Conservation (phyloP, 2,113 vertebrate genomes). For the Alaudala cheleensis region DNA sequence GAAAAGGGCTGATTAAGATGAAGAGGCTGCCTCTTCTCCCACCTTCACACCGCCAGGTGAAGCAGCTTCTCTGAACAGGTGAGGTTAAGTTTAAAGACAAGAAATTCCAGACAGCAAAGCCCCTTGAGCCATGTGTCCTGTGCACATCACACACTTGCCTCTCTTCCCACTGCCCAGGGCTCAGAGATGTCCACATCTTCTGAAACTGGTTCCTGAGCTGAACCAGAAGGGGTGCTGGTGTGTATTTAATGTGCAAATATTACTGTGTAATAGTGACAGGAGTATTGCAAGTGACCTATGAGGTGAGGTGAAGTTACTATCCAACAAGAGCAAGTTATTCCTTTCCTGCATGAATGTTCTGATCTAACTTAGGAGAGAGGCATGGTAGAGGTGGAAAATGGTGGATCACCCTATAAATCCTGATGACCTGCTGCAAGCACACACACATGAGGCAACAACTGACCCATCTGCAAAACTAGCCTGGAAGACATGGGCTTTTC, state of each 20-base stretch:
- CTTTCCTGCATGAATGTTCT: neutral
- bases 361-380: neutral
- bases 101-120: neutral
- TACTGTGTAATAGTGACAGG: neutral
- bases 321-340: neutral
- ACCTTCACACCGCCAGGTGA: neutral
- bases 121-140: neutral
- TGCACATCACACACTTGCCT: rapidly evolving
- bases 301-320: neutral
- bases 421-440: neutral
- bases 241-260: neutral
- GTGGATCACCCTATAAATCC: neutral
- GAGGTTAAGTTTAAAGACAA: neutral
- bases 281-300: neutral
- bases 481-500: neutral
- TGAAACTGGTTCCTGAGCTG: neutral
- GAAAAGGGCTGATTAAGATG: neutral
- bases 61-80: neutral
- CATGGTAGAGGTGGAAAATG: neutral
- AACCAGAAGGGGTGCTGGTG: neutral
- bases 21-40: neutral
- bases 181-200: neutral
- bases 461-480: neutral
- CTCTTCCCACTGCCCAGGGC: rapidly evolving
- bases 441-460: rapidly evolving